A percentile compares a stretch with the other conserved stretches of the same genome.
Evolutionary conservation across 2,888 invertebrate species (phyloP).

Genomic region (Perizoma flavofasciatum): DNA sequence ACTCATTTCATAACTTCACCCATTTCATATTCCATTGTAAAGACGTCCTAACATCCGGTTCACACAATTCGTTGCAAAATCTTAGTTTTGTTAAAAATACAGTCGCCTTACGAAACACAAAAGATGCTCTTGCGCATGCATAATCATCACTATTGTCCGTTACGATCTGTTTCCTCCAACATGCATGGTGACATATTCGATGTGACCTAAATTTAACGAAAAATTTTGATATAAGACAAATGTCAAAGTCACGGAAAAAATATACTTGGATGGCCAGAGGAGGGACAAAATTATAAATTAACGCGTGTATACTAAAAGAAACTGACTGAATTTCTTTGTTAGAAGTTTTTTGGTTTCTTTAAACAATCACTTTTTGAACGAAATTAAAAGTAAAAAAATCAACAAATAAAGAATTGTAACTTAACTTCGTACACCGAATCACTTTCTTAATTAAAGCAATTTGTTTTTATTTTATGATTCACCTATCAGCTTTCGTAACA

Average conservation of each 20-base stretch:
- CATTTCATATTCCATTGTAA: slow-evolving; percentile 33
- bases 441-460: slow-evolving; percentile 22
- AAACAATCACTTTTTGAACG: too few species aligned
- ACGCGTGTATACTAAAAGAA: too few species aligned
- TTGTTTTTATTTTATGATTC: slow-evolving; percentile 27
- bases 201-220: slow-evolving; percentile 25
- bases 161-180: slow-evolving; percentile 36
- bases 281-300: too few species aligned
- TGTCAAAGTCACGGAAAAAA: too few species aligned
- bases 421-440: not conserved
- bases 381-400: not conserved
- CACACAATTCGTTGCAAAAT: slow-evolving; percentile 33
- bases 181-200: slow-evolving; percentile 24
- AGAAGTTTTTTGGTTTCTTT: too few species aligned
- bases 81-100: slow-evolving; percentile 28
- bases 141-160: slow-evolving; percentile 27
- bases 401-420: not conserved
- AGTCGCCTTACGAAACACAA: slow-evolving; percentile 30
- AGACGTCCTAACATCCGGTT: slow-evolving; percentile 36
- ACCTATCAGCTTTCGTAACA: slow-evolving; percentile 33
- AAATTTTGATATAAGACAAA: too few species aligned
- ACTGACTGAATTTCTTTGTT: too few species aligned
- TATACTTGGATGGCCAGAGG: too few species aligned
- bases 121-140: slow-evolving; percentile 34
- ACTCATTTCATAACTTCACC: slow-evolving; percentile 25